Base-by-base conservation (phyloP, 2,888 invertebrate genomes). In the Andrena hattorfiana region DNA sequence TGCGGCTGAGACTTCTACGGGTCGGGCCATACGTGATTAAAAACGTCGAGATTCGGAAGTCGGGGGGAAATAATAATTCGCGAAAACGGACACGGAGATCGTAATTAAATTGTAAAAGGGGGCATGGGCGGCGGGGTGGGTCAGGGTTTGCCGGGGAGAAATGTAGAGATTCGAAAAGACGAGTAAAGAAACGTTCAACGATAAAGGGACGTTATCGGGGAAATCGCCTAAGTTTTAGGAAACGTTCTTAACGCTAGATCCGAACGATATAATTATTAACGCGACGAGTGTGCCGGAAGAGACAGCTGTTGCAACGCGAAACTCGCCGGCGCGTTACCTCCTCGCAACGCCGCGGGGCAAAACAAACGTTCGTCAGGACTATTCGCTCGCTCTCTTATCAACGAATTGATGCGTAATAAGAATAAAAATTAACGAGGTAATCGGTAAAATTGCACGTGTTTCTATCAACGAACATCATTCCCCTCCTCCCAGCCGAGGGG, bases 1-100 rank as follows among this genome's bases (percentile, higher is more conserved):
- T 81, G 86, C 83, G 89, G 89, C 86, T 89, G 90, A 90, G 87
- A 87, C 86, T 88, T 73, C 80, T 88, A 87, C 78, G 76, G 87
- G 69, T 85, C 79, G 86, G 86, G 77, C 77, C 80, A 81, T 56
- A 86, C 85, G 83, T 64, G 83, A 87, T 78, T 79, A 67, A 86
- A 85, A 74, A 81, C 23, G 80, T 82, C 78, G 88, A 88, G 88
- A 88, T 88, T 88, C 88, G 82, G 73, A 88, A 85, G 75, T 82
- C 78, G 48, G 49, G 49, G 59, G 59, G 59, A 70, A 81, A 77
- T 75, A 71, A 80, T 30, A 71, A 63, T 75, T 76, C 32, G 54
- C 68, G 20, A 76, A 77, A 74, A 71, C 20, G 56, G 49, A 80
- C 76, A 76, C 59, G 74, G 79, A 87, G 79, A 87, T 87, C 81